phyloP scores from a whole-genome alignment of 1,140 invertebrate genomes.

The Drosophila watanabei region DNA sequence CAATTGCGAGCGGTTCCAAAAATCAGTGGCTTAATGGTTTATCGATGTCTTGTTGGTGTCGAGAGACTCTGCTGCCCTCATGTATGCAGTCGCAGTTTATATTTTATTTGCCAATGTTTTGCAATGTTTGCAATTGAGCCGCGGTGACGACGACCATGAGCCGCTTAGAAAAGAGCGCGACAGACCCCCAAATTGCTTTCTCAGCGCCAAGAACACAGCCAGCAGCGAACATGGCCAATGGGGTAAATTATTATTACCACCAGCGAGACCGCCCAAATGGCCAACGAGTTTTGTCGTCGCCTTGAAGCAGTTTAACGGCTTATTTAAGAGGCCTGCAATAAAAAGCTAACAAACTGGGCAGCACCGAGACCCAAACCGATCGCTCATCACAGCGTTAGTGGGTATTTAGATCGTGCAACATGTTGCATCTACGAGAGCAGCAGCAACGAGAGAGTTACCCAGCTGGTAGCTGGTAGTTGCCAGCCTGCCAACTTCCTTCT shows the following conservation, averaged over 20 bases:
- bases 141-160: constrained; percentile 54
- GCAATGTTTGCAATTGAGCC: constrained; percentile 68
- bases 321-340: constrained; percentile 34
- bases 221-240: constrained; percentile 26
- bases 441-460: neutral
- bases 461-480: constrained; percentile 5
- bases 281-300: constrained; percentile 14
- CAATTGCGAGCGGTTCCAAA: constrained; percentile 65
- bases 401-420: constrained; percentile 80
- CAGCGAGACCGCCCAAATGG: constrained; percentile 13
- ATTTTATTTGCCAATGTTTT: constrained; percentile 73
- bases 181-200: constrained; percentile 39
- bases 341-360: constrained; percentile 6
- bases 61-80: neutral
- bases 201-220: constrained; percentile 48
- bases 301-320: constrained; percentile 66
- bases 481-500: constrained; percentile 59
- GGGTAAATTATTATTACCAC: constrained; percentile 15
- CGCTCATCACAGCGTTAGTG: constrained; percentile 56
- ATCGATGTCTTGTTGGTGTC: constrained; percentile 33
- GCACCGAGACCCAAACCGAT: neutral
- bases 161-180: constrained; percentile 39
- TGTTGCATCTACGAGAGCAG: constrained; percentile 27
- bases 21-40: constrained; percentile 60
- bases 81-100: constrained; percentile 60